Conservation (phyloP, 2,113 vertebrate genomes). For the Sylvietta virens region DNA sequence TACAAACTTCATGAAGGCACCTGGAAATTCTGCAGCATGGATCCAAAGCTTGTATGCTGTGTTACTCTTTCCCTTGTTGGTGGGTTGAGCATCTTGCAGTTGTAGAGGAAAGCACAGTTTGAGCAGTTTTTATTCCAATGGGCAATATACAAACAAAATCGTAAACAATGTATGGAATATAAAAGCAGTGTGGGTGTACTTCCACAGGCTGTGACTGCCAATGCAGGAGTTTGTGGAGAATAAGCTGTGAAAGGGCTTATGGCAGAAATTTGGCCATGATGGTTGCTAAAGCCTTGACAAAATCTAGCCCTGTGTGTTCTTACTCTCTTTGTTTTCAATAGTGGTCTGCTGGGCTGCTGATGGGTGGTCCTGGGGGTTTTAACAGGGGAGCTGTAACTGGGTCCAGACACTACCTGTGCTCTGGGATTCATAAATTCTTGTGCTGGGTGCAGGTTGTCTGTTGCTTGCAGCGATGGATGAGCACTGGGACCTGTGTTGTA, state of each 20-base stretch:
- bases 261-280: not conserved
- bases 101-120: not conserved
- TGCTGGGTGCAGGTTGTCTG: not conserved
- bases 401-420: not conserved
- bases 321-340: not conserved
- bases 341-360: not conserved
- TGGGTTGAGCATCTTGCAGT: not conserved
- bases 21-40: not conserved
- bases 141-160: not conserved
- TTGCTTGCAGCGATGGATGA: not conserved
- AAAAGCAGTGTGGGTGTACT: not conserved
- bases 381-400: not conserved
- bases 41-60: not conserved
- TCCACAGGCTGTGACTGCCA: rapidly evolving
- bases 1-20: not conserved
- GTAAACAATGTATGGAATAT: not conserved
- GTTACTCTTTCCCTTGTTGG: not conserved
- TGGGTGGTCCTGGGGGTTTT: not conserved
- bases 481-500: not conserved
- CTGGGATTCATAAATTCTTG: not conserved
- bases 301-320: not conserved
- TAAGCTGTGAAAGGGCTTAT: not conserved
- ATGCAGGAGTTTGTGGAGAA: not conserved
- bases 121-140: not conserved
- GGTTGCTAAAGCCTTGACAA: not conserved